Conservation (phyloP, 2,888 invertebrate species). For the Bombylius major region DNA sequence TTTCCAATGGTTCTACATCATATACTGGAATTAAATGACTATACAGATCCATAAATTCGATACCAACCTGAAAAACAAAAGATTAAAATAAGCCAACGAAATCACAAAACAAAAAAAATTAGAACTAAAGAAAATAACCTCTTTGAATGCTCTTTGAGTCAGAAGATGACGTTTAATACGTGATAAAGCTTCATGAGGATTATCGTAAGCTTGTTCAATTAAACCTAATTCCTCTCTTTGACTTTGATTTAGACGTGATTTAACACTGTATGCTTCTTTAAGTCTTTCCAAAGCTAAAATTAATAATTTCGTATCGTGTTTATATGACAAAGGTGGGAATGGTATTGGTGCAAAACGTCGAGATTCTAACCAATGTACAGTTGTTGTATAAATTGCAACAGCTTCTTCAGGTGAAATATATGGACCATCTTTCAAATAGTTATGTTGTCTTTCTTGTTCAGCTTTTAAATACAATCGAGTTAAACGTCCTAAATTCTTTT, state of each 20-base stretch:
- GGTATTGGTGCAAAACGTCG: conserved; percentile 98
- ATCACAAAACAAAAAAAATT: not conserved
- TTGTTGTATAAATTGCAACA: conserved; percentile 98
- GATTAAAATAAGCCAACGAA: not conserved
- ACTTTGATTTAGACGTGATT: conserved; percentile 94
- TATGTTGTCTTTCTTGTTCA: conserved; percentile 98
- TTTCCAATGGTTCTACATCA: conserved; percentile 97
- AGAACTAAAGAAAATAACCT: conserved; percentile 39
- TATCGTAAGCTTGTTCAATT: conserved; percentile 99
- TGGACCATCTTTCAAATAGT: conserved; percentile 98
- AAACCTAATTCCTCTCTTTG: conserved; percentile 96
- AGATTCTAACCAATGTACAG: conserved; percentile 99
- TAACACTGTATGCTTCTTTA: conserved; percentile 97
- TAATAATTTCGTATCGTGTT: conserved; percentile 96
- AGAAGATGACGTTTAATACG: conserved; percentile 98
- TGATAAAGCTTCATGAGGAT: conserved; percentile 97
- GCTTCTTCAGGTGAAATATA: conserved; percentile 99
- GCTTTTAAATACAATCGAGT: conserved; percentile 94
- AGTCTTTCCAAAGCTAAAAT: conserved; percentile 92
- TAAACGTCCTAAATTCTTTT: conserved; percentile 97
- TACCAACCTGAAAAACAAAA: conserved; percentile 60
- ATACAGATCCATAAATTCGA: conserved; percentile 99
- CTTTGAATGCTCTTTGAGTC: conserved; percentile 96
- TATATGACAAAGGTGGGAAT: conserved; percentile 97
- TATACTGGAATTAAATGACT: conserved; percentile 98